Base-by-base conservation (phyloP, 1,140 invertebrate genomes). In the Sinonovacula constricta region DNA sequence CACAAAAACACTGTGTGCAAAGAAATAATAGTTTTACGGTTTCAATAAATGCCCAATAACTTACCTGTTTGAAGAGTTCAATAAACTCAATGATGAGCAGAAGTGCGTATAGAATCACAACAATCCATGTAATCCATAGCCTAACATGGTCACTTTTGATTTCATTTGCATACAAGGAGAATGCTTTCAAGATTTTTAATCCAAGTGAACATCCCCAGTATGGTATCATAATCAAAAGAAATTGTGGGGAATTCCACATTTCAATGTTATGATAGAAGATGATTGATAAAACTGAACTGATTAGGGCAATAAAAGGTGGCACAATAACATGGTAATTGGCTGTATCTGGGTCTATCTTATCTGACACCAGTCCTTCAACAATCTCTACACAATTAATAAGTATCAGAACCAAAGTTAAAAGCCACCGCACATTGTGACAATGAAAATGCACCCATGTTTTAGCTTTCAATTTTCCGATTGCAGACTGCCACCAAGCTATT, bases 231-330 rank as follows among this genome's bases (percentile, higher is more conserved):
- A 88, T 74, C 10, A 90, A 62, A 1, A 90, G 80, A 68, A 89
- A 89, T 79, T 81, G 81, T 22, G 89, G 88, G 1, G 88, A 89
- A 74, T 90, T 90, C 88, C 87, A 90, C 80, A 88, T 85, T 77
- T 90, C 89, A 39, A 90, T 85, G 80, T 88, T 90, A 70, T 90
- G 89, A 66, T 89, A 90, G 54, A 85, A 87, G 5, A 87, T 69
- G 28, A 90, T 85, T 14, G 82, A 84, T 5, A 87, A 54, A 10
- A 88, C 51, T 14, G 87, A 76, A 18, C 83, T 85, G 22, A 86
- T 15, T n/a, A 87, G 71, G 15, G 83, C 77, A 14, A 87, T 62
- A 62, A 80, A 84, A 18, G 86, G 86, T 14, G 88, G 88, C 5
- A 90, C 65, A 66, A 87, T 86, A 10, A 86, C 80, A 78, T 90